Conservation (phyloP, 92 coral and sea anemone genomes). For the Blastomussa wellsi region DNA sequence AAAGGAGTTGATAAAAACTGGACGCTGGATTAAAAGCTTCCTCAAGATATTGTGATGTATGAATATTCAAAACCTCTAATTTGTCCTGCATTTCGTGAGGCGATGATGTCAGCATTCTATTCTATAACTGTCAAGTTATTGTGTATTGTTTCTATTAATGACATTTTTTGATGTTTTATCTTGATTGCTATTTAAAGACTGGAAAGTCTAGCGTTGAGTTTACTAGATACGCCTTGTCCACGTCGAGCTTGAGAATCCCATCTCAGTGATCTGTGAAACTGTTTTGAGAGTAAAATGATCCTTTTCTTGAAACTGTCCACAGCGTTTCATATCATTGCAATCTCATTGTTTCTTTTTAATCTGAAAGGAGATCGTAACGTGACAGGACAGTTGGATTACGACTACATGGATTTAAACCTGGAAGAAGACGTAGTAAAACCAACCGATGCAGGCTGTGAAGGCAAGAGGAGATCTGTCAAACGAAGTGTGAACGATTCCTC, state of each 20-base stretch:
- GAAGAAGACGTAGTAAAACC: not conserved
- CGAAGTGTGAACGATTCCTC: not conserved
- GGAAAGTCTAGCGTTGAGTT: not conserved
- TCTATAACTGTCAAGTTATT: not conserved
- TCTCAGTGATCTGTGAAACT: not conserved
- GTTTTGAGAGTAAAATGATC: not conserved
- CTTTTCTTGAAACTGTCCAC: not conserved
- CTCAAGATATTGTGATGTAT: not conserved
- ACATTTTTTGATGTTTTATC: not conserved
- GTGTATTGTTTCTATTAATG: not conserved
- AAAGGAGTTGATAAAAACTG: too few species aligned
- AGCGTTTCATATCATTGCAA: too few species aligned
- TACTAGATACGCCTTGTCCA: not conserved
- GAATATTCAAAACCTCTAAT: not conserved
- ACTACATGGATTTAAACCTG: not conserved
- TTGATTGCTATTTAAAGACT: not conserved
- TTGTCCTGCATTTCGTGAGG: not conserved
- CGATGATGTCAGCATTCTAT: not conserved
- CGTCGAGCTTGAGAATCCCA: not conserved
- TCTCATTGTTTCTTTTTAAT: not conserved
- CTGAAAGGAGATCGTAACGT: not conserved
- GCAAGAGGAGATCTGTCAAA: not conserved
- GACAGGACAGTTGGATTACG: not conserved
- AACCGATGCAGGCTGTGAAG: slow-evolving; percentile 5
- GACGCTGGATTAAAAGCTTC: not conserved